Evolutionary conservation across 2,113 vertebrate species (phyloP).

Genomic region (Nannospalax galili): DNA sequence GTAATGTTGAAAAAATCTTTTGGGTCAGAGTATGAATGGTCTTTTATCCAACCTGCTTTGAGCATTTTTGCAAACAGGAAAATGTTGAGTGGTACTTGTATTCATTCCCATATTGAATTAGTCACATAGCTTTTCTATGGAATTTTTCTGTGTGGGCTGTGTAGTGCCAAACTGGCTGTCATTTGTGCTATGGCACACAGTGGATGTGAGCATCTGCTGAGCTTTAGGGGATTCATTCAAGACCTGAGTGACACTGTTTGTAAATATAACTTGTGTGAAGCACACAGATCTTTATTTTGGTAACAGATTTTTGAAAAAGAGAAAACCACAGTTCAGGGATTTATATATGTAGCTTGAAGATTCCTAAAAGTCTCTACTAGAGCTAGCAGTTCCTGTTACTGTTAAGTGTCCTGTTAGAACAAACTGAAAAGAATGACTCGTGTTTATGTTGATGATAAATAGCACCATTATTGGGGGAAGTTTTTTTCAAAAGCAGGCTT

Average conservation of each 20-base stretch:
- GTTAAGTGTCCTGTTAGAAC: constrained; percentile 46
- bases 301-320: constrained; percentile 56
- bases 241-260: constrained; percentile 68
- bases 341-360: constrained; percentile 55
- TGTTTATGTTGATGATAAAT: constrained; percentile 53
- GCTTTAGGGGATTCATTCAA: constrained; percentile 64
- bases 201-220: constrained; percentile 50
- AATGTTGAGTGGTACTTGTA: constrained; percentile 24
- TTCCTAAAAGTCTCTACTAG: constrained; percentile 41
- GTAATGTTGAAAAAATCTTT: neutral
- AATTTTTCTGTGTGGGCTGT: constrained; percentile 23
- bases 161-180: constrained; percentile 59
- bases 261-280: constrained; percentile 78
- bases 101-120: constrained; percentile 46
- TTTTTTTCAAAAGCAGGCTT: constrained; percentile 81
- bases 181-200: constrained; percentile 2
- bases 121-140: constrained; percentile 35
- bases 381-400: constrained; percentile 33
- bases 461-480: constrained; percentile 42
- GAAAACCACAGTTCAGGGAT: constrained; percentile 81
- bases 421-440: constrained; percentile 62
- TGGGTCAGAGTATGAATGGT: neutral
- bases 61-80: constrained; percentile 49
- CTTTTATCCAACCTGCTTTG: neutral
- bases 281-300: constrained; percentile 76